phyloP scores from a whole-genome alignment of 2,113 vertebrate genomes.

The Glaucomys volans region DNA sequence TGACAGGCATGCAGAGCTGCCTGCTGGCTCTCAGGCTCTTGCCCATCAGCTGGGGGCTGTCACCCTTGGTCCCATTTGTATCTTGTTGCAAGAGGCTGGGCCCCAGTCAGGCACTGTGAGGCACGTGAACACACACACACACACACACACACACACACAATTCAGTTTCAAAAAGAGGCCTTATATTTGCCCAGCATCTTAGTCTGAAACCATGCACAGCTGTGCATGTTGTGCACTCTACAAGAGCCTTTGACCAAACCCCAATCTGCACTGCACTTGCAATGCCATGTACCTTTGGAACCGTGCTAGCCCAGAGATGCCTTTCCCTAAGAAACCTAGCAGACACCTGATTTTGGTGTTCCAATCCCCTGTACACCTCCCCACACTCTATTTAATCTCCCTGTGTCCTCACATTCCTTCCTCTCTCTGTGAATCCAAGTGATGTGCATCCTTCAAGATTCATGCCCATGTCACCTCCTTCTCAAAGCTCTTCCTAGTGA shows the following conservation, averaged over 20 bases:
- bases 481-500: not conserved
- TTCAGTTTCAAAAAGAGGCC: not conserved
- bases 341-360: not conserved
- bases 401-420: not conserved
- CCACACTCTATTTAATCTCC: not conserved
- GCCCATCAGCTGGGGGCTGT: not conserved
- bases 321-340: not conserved
- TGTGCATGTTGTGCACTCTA: accelerated
- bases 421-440: no score
- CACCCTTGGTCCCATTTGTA: conserved; percentile 75
- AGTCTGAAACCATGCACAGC: not conserved
- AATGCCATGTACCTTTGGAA: not conserved
- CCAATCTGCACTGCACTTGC: accelerated
- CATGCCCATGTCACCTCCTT: no score
- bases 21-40: not conserved
- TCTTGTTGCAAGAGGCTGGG: conserved; percentile 91
- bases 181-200: not conserved
- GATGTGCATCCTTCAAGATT: not conserved
- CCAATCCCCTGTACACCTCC: not conserved
- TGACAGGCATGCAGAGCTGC: not conserved
- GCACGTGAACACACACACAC: not conserved
- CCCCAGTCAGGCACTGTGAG: conserved; percentile 92
- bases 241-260: not conserved
- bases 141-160: not conserved
- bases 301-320: not conserved